Evolutionary conservation across 2,797 vertebrate genomes (phyloP).

Genomic region (Hyperoplus lanceolatus): DNA sequence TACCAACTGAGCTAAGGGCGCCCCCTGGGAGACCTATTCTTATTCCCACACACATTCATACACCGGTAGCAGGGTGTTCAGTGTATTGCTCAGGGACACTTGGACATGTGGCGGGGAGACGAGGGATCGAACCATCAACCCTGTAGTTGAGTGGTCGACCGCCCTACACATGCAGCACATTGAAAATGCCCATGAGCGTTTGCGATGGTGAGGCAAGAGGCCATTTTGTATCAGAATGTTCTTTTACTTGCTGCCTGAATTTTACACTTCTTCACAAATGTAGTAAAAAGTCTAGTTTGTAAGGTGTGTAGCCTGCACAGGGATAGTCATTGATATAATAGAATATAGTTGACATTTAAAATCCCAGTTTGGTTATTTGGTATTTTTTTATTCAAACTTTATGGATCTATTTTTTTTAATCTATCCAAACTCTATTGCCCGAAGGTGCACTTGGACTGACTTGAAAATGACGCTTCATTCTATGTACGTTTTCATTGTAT

Average conservation of each 20-base stretch:
- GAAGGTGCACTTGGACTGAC: no score
- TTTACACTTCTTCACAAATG: constrained; percentile 14
- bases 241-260: constrained; percentile 17
- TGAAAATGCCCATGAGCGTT: neutral
- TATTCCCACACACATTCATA: no score
- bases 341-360: neutral
- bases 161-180: neutral
- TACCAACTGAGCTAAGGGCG: no score
- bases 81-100: no score
- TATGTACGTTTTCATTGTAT: neutral
- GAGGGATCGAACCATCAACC: no score
- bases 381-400: neutral
- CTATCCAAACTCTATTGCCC: no score
- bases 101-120: no score
- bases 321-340: neutral
- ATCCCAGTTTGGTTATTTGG: neutral
- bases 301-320: neutral
- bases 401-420: neutral
- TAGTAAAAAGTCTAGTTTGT: neutral
- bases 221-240: neutral
- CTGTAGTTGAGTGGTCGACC: no score
- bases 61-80: no score
- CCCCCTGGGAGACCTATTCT: no score
- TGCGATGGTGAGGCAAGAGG: neutral
- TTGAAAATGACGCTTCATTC: neutral